Evolutionary conservation across 2,113 vertebrate genomes (phyloP), one percentile per base, ranked within the genome.

Genomic region (Dunckerocampus dactyliophorus): DNA sequence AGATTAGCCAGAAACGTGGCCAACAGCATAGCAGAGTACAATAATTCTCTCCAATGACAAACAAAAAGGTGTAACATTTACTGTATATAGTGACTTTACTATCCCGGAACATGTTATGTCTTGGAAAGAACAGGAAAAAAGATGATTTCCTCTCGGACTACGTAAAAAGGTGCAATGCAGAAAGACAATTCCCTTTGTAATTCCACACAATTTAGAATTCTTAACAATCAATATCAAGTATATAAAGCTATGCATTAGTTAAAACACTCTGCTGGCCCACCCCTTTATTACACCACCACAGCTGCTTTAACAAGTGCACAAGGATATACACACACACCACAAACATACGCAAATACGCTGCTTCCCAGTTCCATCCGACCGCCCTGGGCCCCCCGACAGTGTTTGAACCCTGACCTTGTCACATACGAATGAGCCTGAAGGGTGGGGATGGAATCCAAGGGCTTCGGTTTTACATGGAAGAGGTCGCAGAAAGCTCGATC

Each of bases 351-450:
- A 64, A n/a, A 42, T 53, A 64, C 20, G 50, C 39, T 1, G 20
- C 61, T 69, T 69, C 75, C 60, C 52, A 69, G 75, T 83, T 82
- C 76, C 76, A 63, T 82, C 71, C 70, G 77, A 85, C 79, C 73
- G 75, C 84, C 79, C 59, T 63, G 15, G 47, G 71, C 78, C 81
- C 75, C 65, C 80, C 75, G 65, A 72, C 81, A 74, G 77, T 70
- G 76, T 81, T 72, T 86, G 83, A 84, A 85, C 82, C 74, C 80
- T 90, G 85, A 90, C 90, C 88, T 84, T 83, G 88, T 90, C 83
- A 84, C 82, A 81, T 84, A 85, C 42, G 47, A 85, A 73, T 78
- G 82, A 69, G 55, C 79, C 70, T 64, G 64, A 64, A 51, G 60
- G 71, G 17, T 47, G 43, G 67, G 73, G 60, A 10, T 42, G 21